phyloP scores from a whole-genome alignment of 1,140 invertebrate species.

The Maniola jurtina region DNA sequence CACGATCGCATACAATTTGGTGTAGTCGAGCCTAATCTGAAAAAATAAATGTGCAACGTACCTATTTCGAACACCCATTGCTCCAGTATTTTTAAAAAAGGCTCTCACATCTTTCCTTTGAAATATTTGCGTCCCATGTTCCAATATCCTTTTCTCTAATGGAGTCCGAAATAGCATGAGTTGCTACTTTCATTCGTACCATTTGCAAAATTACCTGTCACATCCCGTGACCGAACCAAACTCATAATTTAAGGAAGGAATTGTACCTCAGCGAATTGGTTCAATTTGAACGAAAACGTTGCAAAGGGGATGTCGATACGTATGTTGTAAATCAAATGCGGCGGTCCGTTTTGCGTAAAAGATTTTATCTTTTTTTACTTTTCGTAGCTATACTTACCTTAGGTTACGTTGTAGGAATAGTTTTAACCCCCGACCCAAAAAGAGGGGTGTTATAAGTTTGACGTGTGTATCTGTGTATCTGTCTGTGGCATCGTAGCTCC shows the following conservation, averaged over 20 bases:
- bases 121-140: not conserved
- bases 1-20: too few species aligned
- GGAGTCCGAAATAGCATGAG: conserved; percentile 5
- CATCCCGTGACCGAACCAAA: conserved; percentile 6
- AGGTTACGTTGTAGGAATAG: too few species aligned
- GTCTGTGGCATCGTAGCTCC: too few species aligned
- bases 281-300: conserved; percentile 4
- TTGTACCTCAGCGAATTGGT: conserved; percentile 10
- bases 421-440: too few species aligned
- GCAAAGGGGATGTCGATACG: not conserved
- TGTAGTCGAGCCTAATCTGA: too few species aligned
- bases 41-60: too few species aligned
- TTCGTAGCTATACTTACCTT: not conserved
- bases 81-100: not conserved
- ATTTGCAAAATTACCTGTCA: conserved; percentile 12
- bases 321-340: not conserved
- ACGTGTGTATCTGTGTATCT: too few species aligned
- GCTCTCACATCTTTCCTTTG: not conserved
- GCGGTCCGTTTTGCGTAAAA: not conserved
- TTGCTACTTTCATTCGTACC: conserved; percentile 6
- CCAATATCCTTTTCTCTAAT: conserved; percentile 4
- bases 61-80: too few species aligned
- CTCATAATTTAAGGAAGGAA: conserved; percentile 7
- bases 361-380: not conserved
- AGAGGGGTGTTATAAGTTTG: too few species aligned